Conservation (phyloP, 2,113 vertebrate species). For the Athene cunicularia region DNA sequence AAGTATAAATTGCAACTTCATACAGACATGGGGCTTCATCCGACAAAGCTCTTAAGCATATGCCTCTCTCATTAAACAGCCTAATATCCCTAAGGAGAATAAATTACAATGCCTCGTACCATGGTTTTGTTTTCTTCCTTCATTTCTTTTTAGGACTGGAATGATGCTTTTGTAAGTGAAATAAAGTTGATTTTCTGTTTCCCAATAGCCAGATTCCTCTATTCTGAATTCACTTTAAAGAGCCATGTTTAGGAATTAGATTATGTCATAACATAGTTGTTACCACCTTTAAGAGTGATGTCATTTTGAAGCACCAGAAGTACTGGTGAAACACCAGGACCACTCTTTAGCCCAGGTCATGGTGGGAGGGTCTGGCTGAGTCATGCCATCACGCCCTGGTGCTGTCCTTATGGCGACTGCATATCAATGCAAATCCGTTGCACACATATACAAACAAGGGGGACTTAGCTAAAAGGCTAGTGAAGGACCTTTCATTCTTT, state of each 20-base stretch:
- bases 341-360: fast-evolving
- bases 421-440: background rate
- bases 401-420: background rate
- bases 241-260: background rate
- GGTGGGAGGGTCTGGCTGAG: background rate
- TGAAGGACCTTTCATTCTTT: background rate
- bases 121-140: background rate
- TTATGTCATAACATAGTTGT: background rate
- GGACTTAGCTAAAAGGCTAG: background rate
- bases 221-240: background rate
- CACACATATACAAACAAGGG: background rate
- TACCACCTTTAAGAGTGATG: background rate
- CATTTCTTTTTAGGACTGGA: background rate
- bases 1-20: background rate
- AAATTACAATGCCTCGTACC: background rate
- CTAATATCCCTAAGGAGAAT: background rate
- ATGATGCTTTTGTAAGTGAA: background rate
- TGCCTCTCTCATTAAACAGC: background rate
- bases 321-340: background rate
- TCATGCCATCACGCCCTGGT: background rate
- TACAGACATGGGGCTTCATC: background rate
- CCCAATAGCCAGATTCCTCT: background rate
- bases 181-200: background rate
- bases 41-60: background rate
- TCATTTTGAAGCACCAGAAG: background rate